phyloP scores from a whole-genome alignment of 2,888 invertebrate genomes.

The Macrophya annulata region DNA sequence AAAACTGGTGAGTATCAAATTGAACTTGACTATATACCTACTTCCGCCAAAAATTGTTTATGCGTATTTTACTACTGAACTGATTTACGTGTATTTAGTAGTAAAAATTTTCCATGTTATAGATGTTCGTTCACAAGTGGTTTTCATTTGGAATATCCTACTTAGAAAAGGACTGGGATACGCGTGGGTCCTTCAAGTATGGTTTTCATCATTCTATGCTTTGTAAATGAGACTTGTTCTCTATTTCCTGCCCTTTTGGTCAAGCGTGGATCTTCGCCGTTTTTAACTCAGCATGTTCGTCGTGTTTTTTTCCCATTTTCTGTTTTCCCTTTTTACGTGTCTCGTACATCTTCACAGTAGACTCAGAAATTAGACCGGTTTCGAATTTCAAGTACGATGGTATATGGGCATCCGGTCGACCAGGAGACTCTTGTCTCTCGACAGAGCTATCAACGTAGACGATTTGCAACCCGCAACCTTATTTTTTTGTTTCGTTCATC shows the following conservation, averaged over 20 bases:
- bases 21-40: constrained; percentile 12
- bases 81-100: not conserved
- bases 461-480: constrained; percentile 41
- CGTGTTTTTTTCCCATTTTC: constrained; percentile 62
- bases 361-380: constrained; percentile 70
- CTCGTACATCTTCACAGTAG: constrained; percentile 64
- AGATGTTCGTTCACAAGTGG: constrained; percentile 35
- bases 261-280: constrained; percentile 51
- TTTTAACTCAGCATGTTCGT: constrained; percentile 43
- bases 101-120: constrained; percentile 23
- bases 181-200: constrained; percentile 54
- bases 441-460: constrained; percentile 43
- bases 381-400: constrained; percentile 65
- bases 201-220: constrained; percentile 61
- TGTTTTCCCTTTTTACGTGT: constrained; percentile 62
- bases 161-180: not conserved
- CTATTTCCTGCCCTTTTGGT: constrained; percentile 64
- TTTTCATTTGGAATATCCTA: constrained; percentile 55
- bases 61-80: not conserved
- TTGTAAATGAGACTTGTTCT: constrained; percentile 60
- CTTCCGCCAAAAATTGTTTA: constrained; percentile 11
- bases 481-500: not conserved
- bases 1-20: not conserved
- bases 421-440: constrained; percentile 53
- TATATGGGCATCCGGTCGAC: constrained; percentile 67